Evolutionary conservation across 2,888 invertebrate species (phyloP).

Genomic region (Macrophya annulata): DNA sequence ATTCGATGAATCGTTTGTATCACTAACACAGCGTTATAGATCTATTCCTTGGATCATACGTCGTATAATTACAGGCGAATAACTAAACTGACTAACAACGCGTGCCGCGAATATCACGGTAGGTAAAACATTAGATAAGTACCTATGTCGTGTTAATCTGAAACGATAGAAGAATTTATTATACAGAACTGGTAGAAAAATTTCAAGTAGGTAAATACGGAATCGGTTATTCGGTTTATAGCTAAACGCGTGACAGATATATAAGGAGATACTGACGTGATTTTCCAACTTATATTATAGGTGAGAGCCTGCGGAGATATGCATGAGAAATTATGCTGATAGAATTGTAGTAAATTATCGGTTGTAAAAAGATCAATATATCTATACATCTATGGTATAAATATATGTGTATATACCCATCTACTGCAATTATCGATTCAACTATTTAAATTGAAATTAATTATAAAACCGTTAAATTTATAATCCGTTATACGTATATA

Average conservation of each 20-base stretch:
- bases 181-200: background rate
- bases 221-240: background rate
- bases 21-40: background rate
- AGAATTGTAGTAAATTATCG: background rate
- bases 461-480: background rate
- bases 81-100: background rate
- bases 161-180: background rate
- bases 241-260: background rate
- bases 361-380: conserved; percentile 24
- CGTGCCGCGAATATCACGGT: background rate
- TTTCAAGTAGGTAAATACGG: background rate
- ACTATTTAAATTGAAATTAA: conserved; percentile 36
- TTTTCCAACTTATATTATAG: background rate
- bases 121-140: background rate
- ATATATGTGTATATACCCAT: background rate
- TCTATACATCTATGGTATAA: too few relatives aligned
- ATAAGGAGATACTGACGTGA: background rate
- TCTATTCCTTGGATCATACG: background rate
- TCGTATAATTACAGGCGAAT: background rate
- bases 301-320: background rate
- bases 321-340: conserved; percentile 12
- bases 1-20: background rate
- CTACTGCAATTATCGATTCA: background rate
- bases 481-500: too few relatives aligned
- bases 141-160: background rate